Evolutionary conservation across 2,113 vertebrate species (phyloP), one percentile per base, ranked within the genome.

Genomic region (Seriola dumerili): DNA sequence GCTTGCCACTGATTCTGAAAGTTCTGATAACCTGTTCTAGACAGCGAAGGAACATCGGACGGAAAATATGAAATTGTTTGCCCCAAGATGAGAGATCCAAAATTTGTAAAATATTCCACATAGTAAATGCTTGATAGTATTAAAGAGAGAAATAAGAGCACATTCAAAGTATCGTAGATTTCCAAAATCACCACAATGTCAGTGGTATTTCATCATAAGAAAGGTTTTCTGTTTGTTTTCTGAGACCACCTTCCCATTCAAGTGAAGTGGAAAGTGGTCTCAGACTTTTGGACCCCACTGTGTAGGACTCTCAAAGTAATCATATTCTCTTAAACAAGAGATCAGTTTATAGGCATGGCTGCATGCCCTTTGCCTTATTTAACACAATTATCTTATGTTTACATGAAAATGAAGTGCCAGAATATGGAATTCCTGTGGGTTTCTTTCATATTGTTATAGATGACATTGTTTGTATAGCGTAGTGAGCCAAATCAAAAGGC

Each of bases 21-120:
- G 88, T 92, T 80, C 52, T 89, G 87, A 90, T 89, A 84, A 87
- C 62, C 66, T 66, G 81, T 78, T 92, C 54, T 50, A 87, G 88
- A 87, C 81, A 14, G 55, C 1, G 59, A 76, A 86, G 79, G 75
- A 90, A 86, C 85, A 52, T 83, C 46, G 14, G 72, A 75, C n/a
- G 93, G 94, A 96, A 96, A 94, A 87, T 90, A 66, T 94, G 88
- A 91, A 91, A 81, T 36, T 58, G 61, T 44, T 78, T 85, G 75
- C 84, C 76, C 78, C 57, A 79, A 85, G 67, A 63, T 75, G 66
- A 89, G 65, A 78, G 8, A 64, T 82, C 16, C 19, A 58, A 52
- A 77, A 67, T 61, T 44, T 52, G 9, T 19, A 25, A 65, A 19
- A 54, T 63, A 72, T 66, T 85, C 61, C 71, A 32, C 29, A 3